phyloP scores from a whole-genome alignment of 2,888 invertebrate species.

The Electrophaes corylata region DNA sequence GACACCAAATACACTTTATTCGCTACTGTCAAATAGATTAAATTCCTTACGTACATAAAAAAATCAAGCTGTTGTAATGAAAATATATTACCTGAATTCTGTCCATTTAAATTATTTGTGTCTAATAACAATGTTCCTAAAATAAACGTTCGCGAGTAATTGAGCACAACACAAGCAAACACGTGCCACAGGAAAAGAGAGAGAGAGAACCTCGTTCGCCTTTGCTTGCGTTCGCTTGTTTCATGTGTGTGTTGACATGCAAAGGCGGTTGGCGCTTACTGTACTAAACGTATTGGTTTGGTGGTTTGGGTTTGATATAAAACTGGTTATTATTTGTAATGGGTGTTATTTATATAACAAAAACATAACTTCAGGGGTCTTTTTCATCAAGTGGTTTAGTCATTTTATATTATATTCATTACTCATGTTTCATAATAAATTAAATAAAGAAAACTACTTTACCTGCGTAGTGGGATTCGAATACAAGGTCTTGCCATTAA shows the following conservation, averaged over 20 bases:
- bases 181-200: background rate
- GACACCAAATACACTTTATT: too few species aligned
- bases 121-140: background rate
- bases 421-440: too few species aligned
- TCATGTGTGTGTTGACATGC: background rate
- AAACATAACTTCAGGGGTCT: background rate
- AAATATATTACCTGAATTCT: background rate
- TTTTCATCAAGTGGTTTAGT: background rate
- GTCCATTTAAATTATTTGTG: background rate
- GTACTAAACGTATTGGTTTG: background rate
- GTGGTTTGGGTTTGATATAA: slow-evolving; percentile 22
- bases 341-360: background rate
- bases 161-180: background rate
- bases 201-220: background rate
- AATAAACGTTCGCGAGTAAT: background rate
- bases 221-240: background rate
- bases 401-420: background rate
- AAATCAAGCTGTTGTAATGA: background rate
- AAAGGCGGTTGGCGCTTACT: slow-evolving; percentile 1
- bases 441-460: too few species aligned
- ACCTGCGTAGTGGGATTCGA: too few species aligned
- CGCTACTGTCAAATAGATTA: too few species aligned
- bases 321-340: slow-evolving; percentile 24
- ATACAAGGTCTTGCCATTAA: too few species aligned
- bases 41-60: background rate